Evolutionary conservation across 1,140 invertebrate species (phyloP).

Genomic region (Latrodectus geometricus): DNA sequence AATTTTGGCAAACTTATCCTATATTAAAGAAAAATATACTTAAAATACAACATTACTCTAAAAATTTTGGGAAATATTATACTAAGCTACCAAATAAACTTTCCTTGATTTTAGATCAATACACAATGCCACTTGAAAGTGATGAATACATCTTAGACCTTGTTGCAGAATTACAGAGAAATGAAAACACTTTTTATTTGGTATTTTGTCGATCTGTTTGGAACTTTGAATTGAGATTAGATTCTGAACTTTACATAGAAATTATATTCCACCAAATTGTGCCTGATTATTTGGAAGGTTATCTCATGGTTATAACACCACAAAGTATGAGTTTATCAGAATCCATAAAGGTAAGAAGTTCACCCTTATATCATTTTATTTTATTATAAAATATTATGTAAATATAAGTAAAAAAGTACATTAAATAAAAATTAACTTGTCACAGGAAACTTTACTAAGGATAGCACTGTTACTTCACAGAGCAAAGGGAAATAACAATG

Average conservation of each 20-base stretch:
- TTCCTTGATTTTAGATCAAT: conserved; percentile 28
- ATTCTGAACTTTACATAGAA: conserved; percentile 51
- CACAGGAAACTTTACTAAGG: conserved; percentile 17
- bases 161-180: conserved; percentile 45
- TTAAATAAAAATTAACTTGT: not conserved
- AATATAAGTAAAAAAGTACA: not conserved
- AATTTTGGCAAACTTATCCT: too few relatives aligned
- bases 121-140: conserved; percentile 51
- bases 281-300: conserved; percentile 53
- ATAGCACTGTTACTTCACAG: conserved; percentile 29
- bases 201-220: conserved; percentile 52
- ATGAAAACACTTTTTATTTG: conserved; percentile 48
- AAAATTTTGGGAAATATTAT: too few relatives aligned
- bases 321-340: not conserved
- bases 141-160: conserved; percentile 48
- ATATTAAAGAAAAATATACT: too few relatives aligned
- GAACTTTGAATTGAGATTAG: conserved; percentile 31
- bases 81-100: too few relatives aligned
- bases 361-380: not conserved
- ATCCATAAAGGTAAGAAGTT: conserved; percentile 21
- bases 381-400: not conserved
- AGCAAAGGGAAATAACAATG: conserved; percentile 12
- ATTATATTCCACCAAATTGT: conserved; percentile 57
- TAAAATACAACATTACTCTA: too few relatives aligned
- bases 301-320: conserved; percentile 3